These are phyloP conservation scores for Portunus trituberculatus DNA, from an alignment of 1,140 invertebrate genomes.

Conservation along the genomic window DNA sequence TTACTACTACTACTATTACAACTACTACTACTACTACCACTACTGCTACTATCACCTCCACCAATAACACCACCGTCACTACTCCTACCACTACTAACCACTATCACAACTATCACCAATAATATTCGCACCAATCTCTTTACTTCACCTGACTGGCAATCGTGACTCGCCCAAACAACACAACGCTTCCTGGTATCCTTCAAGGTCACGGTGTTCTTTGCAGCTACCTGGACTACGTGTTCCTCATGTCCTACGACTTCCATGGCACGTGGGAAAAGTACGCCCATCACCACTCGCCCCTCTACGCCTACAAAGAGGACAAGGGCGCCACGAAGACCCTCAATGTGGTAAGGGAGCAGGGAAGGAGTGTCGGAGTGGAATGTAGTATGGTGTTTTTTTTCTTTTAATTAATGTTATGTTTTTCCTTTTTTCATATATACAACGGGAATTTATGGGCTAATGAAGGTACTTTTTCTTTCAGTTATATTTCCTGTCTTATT, in stretches of 20 bases:
- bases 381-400: background rate
- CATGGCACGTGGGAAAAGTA: conserved; percentile 82
- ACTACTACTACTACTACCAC: too few relatives aligned
- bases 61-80: too few relatives aligned
- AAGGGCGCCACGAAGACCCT: conserved; percentile 79
- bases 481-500: too few relatives aligned
- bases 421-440: too few relatives aligned
- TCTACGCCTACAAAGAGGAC: conserved; percentile 81
- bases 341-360: conserved; percentile 82
- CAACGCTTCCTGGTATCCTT: background rate
- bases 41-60: too few relatives aligned
- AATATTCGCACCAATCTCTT: too few relatives aligned
- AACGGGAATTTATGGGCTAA: too few relatives aligned
- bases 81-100: too few relatives aligned
- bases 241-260: conserved; percentile 88
- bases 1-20: too few relatives aligned
- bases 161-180: background rate
- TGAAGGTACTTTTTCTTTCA: too few relatives aligned
- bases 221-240: conserved; percentile 85
- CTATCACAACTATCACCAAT: too few relatives aligned
- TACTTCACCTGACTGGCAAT: background rate
- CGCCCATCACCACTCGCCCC: conserved; percentile 84
- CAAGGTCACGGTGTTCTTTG: conserved; percentile 80
- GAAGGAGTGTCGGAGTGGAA: background rate
- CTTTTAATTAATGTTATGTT: too few relatives aligned